A percentile compares a stretch with the other conserved stretches of the same genome.
Conservation (phyloP, 2,888 invertebrate species). For the Himalopsyche kuldschensis region DNA sequence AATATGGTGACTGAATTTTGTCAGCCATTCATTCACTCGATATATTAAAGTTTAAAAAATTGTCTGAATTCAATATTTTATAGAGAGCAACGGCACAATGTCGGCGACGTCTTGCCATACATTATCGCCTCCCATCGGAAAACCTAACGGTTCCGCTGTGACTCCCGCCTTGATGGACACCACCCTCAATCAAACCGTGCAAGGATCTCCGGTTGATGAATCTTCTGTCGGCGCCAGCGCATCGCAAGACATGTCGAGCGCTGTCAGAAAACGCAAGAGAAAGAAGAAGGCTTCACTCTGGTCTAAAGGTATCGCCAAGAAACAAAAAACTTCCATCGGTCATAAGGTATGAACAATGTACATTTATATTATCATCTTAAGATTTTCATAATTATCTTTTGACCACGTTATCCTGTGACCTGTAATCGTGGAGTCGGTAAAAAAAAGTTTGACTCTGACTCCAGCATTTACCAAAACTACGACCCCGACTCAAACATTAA, state of each 20-base stretch:
- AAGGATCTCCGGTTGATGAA: not conserved
- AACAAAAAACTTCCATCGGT: slow-evolving; percentile 20
- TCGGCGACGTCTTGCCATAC: slow-evolving; percentile 20
- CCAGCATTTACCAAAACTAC: too few relatives aligned
- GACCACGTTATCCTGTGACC: not conserved
- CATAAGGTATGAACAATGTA: slow-evolving; percentile 18
- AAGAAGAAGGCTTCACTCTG: slow-evolving; percentile 36
- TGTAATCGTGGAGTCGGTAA: too few relatives aligned
- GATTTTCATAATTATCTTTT: not conserved
- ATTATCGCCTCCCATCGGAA: slow-evolving; percentile 10
- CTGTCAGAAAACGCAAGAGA: slow-evolving; percentile 20
- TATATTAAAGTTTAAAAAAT: too few relatives aligned
- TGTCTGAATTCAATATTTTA: not conserved
- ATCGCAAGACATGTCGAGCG: not conserved
- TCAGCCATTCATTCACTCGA: too few relatives aligned
- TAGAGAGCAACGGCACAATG: slow-evolving; percentile 17
- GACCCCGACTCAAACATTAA: too few relatives aligned
- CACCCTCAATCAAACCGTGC: not conserved
- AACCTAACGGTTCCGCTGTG: not conserved
- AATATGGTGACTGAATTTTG: too few relatives aligned
- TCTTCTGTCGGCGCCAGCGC: not conserved
- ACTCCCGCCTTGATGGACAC: not conserved
- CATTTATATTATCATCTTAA: not conserved
- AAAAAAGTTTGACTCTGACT: too few relatives aligned
- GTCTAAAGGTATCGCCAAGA: slow-evolving; percentile 38